Evolutionary conservation across 2,888 invertebrate species (phyloP).

Genomic region (Sclerodermus sp.): DNA sequence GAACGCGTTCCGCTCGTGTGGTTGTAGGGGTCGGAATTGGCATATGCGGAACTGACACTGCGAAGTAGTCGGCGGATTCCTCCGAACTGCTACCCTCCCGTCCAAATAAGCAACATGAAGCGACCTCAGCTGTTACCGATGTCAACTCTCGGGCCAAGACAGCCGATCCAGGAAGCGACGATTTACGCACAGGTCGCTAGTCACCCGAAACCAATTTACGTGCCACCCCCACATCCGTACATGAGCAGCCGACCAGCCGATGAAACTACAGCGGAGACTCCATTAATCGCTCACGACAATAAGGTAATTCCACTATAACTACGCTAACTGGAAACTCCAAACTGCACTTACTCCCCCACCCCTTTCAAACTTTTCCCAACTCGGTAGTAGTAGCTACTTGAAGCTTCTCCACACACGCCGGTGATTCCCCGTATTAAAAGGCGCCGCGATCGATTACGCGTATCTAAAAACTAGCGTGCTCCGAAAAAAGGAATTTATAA

Average conservation of each 20-base stretch:
- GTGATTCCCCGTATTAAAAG: too few species aligned
- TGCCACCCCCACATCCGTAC: slow-evolving; percentile 51
- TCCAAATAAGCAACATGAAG: slow-evolving; percentile 45
- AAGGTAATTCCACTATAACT: slow-evolving; percentile 48
- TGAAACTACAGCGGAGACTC: slow-evolving; percentile 52
- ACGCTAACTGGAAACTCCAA: too few species aligned
- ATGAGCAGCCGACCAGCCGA: slow-evolving; percentile 38
- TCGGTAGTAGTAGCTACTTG: too few species aligned
- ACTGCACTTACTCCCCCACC: too few species aligned
- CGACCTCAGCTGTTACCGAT: slow-evolving; percentile 50
- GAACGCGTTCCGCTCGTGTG: too few species aligned
- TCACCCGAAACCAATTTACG: slow-evolving; percentile 51
- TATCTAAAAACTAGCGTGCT: too few species aligned
- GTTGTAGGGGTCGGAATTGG: slow-evolving; percentile 43
- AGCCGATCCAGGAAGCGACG: slow-evolving; percentile 45
- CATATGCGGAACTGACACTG: slow-evolving; percentile 49
- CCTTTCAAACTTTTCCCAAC: too few species aligned
- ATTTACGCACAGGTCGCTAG: slow-evolving; percentile 51
- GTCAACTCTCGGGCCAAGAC: slow-evolving; percentile 50
- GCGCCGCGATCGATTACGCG: too few species aligned
- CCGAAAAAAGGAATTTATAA: too few species aligned
- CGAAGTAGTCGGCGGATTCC: slow-evolving; percentile 49
- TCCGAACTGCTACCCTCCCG: slow-evolving; percentile 51
- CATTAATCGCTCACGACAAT: slow-evolving; percentile 53
- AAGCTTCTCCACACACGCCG: too few species aligned